Evolutionary conservation across 2,797 vertebrate species (phyloP).

Genomic region (Coracias cyanogaster): DNA sequence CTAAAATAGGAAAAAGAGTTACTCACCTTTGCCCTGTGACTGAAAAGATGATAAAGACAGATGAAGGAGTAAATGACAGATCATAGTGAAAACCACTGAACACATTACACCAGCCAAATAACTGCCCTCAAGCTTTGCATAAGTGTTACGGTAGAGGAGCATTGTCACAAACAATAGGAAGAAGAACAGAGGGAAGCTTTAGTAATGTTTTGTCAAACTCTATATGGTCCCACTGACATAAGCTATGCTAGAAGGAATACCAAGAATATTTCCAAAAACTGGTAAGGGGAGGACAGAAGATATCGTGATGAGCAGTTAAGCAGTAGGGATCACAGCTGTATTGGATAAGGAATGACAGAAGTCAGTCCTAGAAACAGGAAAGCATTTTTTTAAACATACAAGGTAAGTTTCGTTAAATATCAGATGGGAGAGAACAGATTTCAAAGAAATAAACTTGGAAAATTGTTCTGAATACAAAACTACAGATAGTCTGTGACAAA

Average conservation of each 20-base stretch:
- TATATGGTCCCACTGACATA: not conserved
- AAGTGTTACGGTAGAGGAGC: not conserved
- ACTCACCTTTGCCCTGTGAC: not conserved
- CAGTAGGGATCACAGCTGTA: not conserved
- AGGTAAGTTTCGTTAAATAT: not conserved
- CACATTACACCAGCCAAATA: not conserved
- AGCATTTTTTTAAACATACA: not conserved
- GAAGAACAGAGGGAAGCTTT: not conserved
- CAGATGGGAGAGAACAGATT: not conserved
- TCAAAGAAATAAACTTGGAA: not conserved
- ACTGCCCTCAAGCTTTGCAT: not conserved
- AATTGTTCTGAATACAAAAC: not conserved
- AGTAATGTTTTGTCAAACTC: not conserved
- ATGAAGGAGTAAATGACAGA: not conserved
- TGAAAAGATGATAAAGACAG: not conserved
- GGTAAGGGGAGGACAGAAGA: not conserved
- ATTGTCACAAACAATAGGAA: rapidly evolving
- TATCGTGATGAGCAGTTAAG: not conserved
- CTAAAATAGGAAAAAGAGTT: not conserved
- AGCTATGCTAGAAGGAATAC: not conserved
- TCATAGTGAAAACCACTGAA: not conserved
- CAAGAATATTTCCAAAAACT: not conserved
- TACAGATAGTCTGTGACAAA: not conserved
- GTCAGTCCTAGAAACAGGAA: not conserved
- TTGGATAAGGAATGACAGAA: not conserved